Conservation (phyloP, 1,140 invertebrate species). For the Matsumurasca onukii region DNA sequence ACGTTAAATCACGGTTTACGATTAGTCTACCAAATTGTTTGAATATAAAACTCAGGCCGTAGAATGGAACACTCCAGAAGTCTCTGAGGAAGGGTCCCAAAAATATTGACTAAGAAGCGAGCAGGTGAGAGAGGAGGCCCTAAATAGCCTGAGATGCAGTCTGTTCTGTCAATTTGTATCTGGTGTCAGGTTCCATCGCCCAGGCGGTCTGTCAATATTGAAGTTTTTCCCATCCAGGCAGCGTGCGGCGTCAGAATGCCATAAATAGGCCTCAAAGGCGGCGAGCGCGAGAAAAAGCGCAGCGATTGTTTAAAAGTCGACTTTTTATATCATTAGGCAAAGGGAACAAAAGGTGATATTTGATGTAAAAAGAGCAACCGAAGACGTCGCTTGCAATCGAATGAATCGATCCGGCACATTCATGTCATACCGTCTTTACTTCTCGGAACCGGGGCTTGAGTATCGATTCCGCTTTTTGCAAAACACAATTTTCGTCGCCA, state of each 20-base stretch:
- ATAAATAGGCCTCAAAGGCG: constrained; percentile 19
- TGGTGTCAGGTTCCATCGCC: no score
- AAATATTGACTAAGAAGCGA: no score
- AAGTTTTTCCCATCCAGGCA: background rate
- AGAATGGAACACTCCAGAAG: no score
- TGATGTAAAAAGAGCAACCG: constrained; percentile 3
- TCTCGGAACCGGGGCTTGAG: background rate
- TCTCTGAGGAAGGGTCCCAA: no score
- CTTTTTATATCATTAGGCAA: constrained; percentile 24
- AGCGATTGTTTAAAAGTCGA: constrained; percentile 6
- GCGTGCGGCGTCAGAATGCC: background rate
- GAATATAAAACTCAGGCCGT: no score
- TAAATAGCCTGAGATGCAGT: no score
- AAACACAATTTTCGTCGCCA: constrained; percentile 24
- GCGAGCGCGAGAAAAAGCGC: background rate
- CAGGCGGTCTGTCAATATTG: background rate
- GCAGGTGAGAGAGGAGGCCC: no score
- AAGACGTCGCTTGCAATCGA: constrained; percentile 6
- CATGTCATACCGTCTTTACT: background rate
- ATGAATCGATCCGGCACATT: constrained; percentile 15
- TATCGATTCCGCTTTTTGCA: background rate
- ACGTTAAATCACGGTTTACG: no score
- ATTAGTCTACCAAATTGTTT: no score
- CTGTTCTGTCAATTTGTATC: no score
- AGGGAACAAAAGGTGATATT: constrained; percentile 26